Conservation (phyloP, 2,113 vertebrate species). For the Bujurquina vittata region DNA sequence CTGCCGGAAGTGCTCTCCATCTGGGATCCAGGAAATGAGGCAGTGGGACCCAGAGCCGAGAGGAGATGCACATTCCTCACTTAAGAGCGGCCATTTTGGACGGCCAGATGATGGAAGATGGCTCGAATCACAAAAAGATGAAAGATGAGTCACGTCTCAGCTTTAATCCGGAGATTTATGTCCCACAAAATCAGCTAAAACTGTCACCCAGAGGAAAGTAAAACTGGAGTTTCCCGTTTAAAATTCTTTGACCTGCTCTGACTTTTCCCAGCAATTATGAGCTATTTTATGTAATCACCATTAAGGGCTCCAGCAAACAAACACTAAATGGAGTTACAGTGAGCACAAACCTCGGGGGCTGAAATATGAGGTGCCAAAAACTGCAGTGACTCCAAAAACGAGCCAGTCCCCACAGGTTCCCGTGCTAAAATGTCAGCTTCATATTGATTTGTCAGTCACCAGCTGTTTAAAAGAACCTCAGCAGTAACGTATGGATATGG, state of each 20-base stretch:
- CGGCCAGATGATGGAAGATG: neutral
- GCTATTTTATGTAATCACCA: too few relatives aligned
- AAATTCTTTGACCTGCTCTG: too few relatives aligned
- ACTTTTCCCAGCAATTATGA: neutral
- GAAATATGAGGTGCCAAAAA: neutral
- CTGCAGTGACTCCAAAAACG: neutral
- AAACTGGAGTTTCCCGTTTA: neutral
- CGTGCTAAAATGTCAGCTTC: neutral
- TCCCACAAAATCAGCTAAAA: neutral
- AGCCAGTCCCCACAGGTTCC: neutral
- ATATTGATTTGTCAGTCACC: neutral
- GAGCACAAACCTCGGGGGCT: neutral
- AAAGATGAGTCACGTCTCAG: neutral
- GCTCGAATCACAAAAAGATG: neutral
- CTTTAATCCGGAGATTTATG: neutral
- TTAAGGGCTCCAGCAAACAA: neutral
- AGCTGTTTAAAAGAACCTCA: neutral
- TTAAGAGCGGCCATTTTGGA: neutral
- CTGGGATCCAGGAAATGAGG: slow-evolving; percentile 59
- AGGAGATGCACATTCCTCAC: slow-evolving; percentile 17
- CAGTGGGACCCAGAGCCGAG: slow-evolving; percentile 19
- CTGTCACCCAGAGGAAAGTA: neutral
- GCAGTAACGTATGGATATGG: neutral
- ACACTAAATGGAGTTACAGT: neutral
- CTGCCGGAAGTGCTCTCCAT: slow-evolving; percentile 14